A percentile compares a stretch with the other conserved stretches of the same genome.
phyloP scores from a whole-genome alignment of 1,140 invertebrate genomes.

The Rhagoletis zephyria region DNA sequence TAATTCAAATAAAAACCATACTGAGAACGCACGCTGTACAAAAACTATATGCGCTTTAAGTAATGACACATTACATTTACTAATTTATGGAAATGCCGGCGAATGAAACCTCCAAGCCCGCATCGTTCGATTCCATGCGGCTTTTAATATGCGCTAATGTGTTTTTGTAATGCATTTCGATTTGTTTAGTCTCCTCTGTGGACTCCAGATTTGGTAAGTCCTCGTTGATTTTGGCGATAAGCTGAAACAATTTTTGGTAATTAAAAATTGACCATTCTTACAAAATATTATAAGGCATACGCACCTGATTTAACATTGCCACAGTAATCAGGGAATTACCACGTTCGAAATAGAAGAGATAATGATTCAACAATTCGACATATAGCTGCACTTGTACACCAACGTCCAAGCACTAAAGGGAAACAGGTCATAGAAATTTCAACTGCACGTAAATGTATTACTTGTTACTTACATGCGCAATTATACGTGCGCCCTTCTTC shows the following conservation, averaged over 20 bases:
- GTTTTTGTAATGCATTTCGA: conserved; percentile 93
- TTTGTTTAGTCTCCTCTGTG: conserved; percentile 95
- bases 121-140: conserved; percentile 79
- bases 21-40: not conserved
- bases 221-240: conserved; percentile 93
- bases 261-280: not conserved
- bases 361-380: conserved; percentile 94
- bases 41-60: conserved; percentile 26
- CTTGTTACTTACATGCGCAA: conserved; percentile 12
- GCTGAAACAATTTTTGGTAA: conserved; percentile 76
- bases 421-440: conserved; percentile 66
- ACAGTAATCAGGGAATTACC: conserved; percentile 87
- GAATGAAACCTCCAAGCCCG: conserved; percentile 75
- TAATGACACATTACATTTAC: conserved; percentile 2
- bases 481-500: conserved; percentile 93
- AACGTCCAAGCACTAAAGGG: conserved; percentile 97
- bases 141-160: conserved; percentile 85
- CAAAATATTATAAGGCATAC: not conserved
- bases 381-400: conserved; percentile 96
- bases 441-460: not conserved
- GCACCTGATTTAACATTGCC: conserved; percentile 76
- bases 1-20: conserved; percentile 9
- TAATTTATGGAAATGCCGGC: conserved; percentile 71
- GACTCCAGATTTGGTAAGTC: conserved; percentile 92
- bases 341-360: conserved; percentile 94